phyloP scores from a whole-genome alignment of 2,113 vertebrate genomes.

The Leucosticte australis region DNA sequence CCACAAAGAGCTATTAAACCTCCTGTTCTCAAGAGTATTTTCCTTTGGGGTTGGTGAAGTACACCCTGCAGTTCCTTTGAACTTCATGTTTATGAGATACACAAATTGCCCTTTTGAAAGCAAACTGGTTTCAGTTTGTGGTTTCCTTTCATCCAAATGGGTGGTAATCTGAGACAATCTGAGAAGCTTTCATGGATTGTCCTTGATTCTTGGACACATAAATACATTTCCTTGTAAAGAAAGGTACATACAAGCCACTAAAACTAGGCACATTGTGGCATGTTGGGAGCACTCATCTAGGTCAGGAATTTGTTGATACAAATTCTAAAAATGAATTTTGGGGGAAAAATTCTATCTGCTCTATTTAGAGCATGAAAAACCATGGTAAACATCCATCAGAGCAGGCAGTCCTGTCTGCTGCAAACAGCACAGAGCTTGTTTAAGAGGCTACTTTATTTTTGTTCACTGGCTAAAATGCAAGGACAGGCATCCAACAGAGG shows the following conservation, averaged over 20 bases:
- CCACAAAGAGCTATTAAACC: background rate
- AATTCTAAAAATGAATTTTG: slow-evolving; percentile 25
- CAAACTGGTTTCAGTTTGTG: slow-evolving; percentile 17
- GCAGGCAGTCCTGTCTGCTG: background rate
- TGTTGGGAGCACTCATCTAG: background rate
- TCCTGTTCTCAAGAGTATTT: background rate
- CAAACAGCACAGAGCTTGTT: background rate
- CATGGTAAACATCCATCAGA: background rate
- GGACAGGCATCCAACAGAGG: background rate
- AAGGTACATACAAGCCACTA: background rate
- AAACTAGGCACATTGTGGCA: background rate
- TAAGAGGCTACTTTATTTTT: background rate
- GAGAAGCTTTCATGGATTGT: slow-evolving; percentile 5
- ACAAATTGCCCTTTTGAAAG: background rate
- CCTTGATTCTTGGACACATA: background rate
- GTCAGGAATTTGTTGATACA: slow-evolving; percentile 26
- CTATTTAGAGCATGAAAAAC: background rate
- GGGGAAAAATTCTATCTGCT: background rate
- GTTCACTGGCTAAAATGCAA: background rate
- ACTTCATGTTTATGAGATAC: background rate
- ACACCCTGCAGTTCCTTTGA: background rate
- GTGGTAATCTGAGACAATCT: slow-evolving; percentile 18
- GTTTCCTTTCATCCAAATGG: slow-evolving; percentile 18
- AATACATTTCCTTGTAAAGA: slow-evolving; percentile 20
- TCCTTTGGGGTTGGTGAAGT: background rate